phyloP scores from a whole-genome alignment of 2,888 invertebrate genomes.

The Diaphora mendica region DNA sequence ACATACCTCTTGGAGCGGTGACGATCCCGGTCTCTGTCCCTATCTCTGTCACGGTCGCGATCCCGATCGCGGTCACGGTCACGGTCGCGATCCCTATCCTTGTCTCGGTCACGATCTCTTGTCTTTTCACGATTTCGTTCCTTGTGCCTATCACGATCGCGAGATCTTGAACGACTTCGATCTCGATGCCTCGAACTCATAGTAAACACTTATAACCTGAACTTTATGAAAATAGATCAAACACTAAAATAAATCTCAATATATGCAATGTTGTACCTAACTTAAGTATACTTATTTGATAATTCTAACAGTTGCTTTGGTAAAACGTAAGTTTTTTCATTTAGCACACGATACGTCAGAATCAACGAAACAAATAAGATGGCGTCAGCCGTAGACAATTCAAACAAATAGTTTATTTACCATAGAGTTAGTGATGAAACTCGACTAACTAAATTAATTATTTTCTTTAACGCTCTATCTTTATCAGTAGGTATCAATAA shows the following conservation, averaged over 20 bases:
- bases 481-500: too few relatives aligned
- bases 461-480: too few relatives aligned
- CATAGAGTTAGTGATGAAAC: background rate
- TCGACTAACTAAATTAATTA: too few relatives aligned
- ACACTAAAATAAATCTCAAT: background rate
- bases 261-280: background rate
- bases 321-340: background rate
- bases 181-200: constrained; percentile 87
- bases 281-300: background rate
- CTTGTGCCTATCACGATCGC: constrained; percentile 65
- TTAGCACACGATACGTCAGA: background rate
- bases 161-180: constrained; percentile 80
- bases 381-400: background rate
- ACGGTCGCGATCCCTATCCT: constrained; percentile 61
- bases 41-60: constrained; percentile 74
- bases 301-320: background rate
- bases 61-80: constrained; percentile 65
- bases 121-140: constrained; percentile 70
- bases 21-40: constrained; percentile 72
- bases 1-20: constrained; percentile 81
- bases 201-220: constrained; percentile 12
- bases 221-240: background rate
- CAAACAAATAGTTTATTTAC: background rate
- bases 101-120: constrained; percentile 62
- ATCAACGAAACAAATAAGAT: background rate